phyloP scores from a whole-genome alignment of 2,797 vertebrate genomes.

The Taenioides sp. region DNA sequence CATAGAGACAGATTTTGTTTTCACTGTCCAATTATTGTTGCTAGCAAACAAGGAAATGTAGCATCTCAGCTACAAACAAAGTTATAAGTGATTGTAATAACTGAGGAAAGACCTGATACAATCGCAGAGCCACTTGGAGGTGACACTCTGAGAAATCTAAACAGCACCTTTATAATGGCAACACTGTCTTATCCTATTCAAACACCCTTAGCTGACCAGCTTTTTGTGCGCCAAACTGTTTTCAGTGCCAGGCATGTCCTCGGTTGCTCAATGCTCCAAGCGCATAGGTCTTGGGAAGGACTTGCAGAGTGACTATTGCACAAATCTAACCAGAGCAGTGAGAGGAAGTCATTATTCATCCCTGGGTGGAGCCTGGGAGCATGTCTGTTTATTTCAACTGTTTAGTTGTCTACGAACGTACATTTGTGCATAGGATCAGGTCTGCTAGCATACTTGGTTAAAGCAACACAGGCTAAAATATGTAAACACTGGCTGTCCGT shows the following conservation, averaged over 20 bases:
- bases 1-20: background rate
- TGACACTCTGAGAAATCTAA: constrained; percentile 41
- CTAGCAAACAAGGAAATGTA: constrained; percentile 16
- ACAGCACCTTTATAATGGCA: constrained; percentile 15
- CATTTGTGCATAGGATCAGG: background rate
- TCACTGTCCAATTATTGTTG: background rate
- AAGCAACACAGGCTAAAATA: background rate
- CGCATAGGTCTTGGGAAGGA: constrained; percentile 30
- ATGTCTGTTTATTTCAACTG: constrained; percentile 30
- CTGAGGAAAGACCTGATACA: constrained; percentile 40
- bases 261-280: constrained; percentile 57
- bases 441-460: constrained; percentile 10
- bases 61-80: constrained; percentile 26
- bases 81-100: constrained; percentile 27
- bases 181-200: constrained; percentile 41
- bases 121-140: constrained; percentile 29
- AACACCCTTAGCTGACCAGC: constrained; percentile 25
- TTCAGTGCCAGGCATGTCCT: constrained; percentile 31
- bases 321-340: constrained; percentile 37
- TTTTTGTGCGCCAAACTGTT: constrained; percentile 32
- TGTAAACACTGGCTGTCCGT: background rate
- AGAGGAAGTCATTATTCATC: constrained; percentile 64
- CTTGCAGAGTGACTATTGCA: constrained; percentile 33
- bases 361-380: constrained; percentile 47
- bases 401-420: background rate